Base-by-base conservation (phyloP, 2,888 invertebrate species). In the Cheiracanthium punctorium region DNA sequence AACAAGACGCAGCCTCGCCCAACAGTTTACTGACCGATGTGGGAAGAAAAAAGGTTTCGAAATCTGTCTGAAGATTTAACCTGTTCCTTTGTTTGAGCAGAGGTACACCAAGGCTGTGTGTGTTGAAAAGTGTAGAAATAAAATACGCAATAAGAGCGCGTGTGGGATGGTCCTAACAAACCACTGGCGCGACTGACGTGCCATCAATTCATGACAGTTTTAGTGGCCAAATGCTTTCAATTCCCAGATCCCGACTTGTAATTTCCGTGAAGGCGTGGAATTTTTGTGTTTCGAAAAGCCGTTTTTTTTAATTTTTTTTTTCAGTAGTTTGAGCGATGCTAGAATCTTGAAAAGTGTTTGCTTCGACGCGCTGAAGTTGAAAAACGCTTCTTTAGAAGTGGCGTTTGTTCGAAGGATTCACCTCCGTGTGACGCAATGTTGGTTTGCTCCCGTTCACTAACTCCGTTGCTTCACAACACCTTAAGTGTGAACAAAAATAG, bases 401-500 rank as follows among this genome's bases (percentile, higher is more conserved):
- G n/a, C n/a, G n/a, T n/a, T n/a, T n/a, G n/a, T n/a, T n/a, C n/a
- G n/a, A n/a, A n/a, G n/a, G n/a, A n/a, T n/a, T n/a, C n/a, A n/a
- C n/a, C n/a, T n/a, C n/a, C n/a, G n/a, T n/a, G n/a, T 75, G 75
- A 28, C 58, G 75, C 75, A 75, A 75, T 82, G 28, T 82, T 82
- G 82, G 75, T 75, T 82, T 41, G 82, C 30, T 75, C 82, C 32
- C 70, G 41, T 70, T 82, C 72, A 20, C 28, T 17, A 41, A 75
- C 29, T 37, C n/a, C 12, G 33, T 28, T 41, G 43, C 37, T n/a
- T 32, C 0, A 17, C 29, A 32, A 10, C 1, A 30, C 41, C 24
- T 17, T 0, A 29, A 20, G 43, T 20, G 33, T 20, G 33, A 17
- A n/a, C 33, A 20, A 32, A 33, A 74, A 64, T 28, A 37, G 29